A percentile compares a stretch with the other conserved stretches of the same genome.
Conservation (phyloP, 2,888 invertebrate species). For the Torymus texanus region DNA sequence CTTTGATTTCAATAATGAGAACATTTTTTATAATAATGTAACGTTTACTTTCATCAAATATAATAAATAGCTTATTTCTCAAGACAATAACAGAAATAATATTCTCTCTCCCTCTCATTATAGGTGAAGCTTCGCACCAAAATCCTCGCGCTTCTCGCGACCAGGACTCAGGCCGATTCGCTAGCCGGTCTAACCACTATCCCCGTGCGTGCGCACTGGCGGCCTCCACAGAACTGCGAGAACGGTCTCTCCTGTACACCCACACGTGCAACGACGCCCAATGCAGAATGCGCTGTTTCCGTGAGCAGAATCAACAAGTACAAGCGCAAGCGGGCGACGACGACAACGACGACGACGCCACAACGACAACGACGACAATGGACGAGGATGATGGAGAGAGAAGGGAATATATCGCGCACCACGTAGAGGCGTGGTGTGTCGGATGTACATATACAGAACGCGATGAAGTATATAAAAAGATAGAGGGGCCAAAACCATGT, state of each 20-base stretch:
- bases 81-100: too few relatives aligned
- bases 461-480: neutral
- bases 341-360: neutral
- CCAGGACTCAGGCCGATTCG: slow-evolving; percentile 47
- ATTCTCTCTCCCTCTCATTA: neutral
- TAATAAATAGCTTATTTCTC: too few relatives aligned
- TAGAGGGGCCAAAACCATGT: neutral
- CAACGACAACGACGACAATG: neutral
- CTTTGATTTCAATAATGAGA: too few relatives aligned
- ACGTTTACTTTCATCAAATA: too few relatives aligned
- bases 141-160: slow-evolving; percentile 57
- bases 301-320: slow-evolving; percentile 3
- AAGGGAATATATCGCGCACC: neutral
- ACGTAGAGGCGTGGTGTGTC: slow-evolving; percentile 20
- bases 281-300: neutral
- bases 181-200: slow-evolving; percentile 15
- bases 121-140: slow-evolving; percentile 58
- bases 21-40: too few relatives aligned
- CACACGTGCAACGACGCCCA: too few relatives aligned
- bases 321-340: neutral
- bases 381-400: neutral
- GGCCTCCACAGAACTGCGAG: too few relatives aligned
- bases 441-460: slow-evolving; percentile 34
- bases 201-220: too few relatives aligned
- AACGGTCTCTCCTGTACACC: too few relatives aligned